Evolutionary conservation across 1,140 invertebrate genomes (phyloP).

Genomic region (Rhynchophorus ferrugineus): DNA sequence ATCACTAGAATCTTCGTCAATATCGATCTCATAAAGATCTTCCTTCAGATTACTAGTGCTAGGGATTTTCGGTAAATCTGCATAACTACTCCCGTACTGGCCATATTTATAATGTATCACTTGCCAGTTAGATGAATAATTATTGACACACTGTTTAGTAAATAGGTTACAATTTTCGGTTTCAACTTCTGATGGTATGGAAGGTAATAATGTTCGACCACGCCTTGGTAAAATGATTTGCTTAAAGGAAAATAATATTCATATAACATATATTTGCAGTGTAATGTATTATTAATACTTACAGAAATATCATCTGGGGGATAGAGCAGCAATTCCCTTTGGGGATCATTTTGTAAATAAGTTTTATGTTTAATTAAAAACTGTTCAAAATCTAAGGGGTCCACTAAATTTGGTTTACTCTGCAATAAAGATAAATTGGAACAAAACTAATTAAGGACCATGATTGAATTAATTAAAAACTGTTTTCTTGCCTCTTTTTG

Average conservation of each 20-base stretch:
- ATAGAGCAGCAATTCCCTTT: conserved; percentile 81
- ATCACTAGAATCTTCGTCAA: conserved; percentile 75
- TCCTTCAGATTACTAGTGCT: conserved; percentile 63
- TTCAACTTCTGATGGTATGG: conserved; percentile 52
- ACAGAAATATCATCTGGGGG: conserved; percentile 87
- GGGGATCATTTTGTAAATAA: conserved; percentile 85
- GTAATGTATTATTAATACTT: conserved; percentile 44
- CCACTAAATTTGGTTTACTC: conserved; percentile 68
- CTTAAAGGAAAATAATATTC: conserved; percentile 42
- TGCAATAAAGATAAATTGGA: conserved; percentile 44
- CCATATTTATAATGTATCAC: conserved; percentile 83
- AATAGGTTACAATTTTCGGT: conserved; percentile 57
- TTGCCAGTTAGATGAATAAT: conserved; percentile 81
- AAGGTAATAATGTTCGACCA: conserved; percentile 66
- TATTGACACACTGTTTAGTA: conserved; percentile 78
- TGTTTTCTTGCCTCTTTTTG: conserved; percentile 5
- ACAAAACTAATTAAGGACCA: conserved; percentile 3
- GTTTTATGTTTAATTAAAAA: conserved; percentile 87
- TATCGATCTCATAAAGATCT: conserved; percentile 80
- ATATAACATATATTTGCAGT: background rate
- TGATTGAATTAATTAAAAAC: too few species aligned
- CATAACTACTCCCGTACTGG: conserved; percentile 73
- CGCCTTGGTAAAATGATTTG: conserved; percentile 70
- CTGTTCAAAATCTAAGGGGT: conserved; percentile 84
- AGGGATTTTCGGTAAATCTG: conserved; percentile 69